phyloP scores from a whole-genome alignment of 2,888 invertebrate species.

The Ormyrus thymus region DNA sequence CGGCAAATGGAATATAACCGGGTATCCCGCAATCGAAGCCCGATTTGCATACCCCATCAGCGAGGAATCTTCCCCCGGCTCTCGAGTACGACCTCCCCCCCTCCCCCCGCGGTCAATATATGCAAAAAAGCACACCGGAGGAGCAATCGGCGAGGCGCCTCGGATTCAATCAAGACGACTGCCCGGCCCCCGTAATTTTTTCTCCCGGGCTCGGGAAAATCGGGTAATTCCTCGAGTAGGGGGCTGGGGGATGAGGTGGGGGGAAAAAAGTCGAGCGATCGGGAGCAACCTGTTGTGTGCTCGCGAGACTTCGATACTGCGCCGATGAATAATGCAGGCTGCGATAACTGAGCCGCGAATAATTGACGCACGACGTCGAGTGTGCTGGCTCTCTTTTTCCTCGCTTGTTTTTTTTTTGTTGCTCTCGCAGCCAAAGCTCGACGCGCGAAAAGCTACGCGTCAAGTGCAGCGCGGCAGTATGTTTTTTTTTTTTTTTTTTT shows the following conservation, averaged over 20 bases:
- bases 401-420: not conserved
- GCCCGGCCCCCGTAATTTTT: constrained; percentile 28
- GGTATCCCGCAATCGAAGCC: no score
- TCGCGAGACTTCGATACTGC: constrained; percentile 3
- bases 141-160: not conserved
- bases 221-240: constrained; percentile 21
- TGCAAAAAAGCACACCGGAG: not conserved
- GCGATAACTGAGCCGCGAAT: constrained; percentile 45
- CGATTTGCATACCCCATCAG: no score
- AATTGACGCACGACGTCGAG: constrained; percentile 39
- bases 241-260: not conserved
- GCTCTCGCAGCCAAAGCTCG: not conserved
- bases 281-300: constrained; percentile 49
- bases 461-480: no score
- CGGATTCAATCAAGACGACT: constrained; percentile 30
- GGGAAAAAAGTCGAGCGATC: not conserved
- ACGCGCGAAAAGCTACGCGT: no score
- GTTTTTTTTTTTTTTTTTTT: no score
- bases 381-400: not conserved
- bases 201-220: constrained; percentile 31
- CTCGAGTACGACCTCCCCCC: no score
- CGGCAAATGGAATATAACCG: no score
- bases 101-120: not conserved
- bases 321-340: constrained; percentile 51
- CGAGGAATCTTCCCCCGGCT: no score